A percentile compares a stretch with the other conserved stretches of the same genome.
Conservation (phyloP, 1,140 invertebrate genomes). For the Pseudomyrmex pallidus region DNA sequence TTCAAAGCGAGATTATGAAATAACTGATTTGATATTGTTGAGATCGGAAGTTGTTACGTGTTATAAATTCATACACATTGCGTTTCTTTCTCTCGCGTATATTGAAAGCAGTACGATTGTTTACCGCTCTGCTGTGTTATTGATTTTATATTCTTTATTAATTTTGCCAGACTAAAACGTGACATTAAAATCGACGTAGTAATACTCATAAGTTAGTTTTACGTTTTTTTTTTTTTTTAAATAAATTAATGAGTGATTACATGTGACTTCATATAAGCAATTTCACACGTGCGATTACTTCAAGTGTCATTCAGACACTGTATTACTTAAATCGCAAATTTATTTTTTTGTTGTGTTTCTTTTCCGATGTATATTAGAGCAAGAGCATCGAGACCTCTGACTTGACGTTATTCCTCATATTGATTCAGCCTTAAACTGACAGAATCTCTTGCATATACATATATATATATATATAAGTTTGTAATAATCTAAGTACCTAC, state of each 20-base stretch:
- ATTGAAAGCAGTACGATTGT: not conserved
- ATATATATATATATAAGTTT: constrained; percentile 41
- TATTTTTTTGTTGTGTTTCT: not conserved
- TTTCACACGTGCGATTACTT: constrained; percentile 1
- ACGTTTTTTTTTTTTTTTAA: not conserved
- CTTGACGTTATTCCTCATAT: constrained; percentile 56
- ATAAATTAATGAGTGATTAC: too few relatives aligned
- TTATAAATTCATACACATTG: not conserved
- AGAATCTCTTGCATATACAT: constrained; percentile 66
- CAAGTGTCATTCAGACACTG: constrained; percentile 19
- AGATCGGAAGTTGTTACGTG: not conserved
- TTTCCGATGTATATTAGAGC: not conserved
- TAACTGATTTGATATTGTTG: constrained; percentile 4
- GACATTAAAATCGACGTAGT: too few relatives aligned
- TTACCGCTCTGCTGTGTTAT: too few relatives aligned
- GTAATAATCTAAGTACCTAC: constrained; percentile 25
- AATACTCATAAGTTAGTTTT: constrained; percentile 10
- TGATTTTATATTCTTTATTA: not conserved
- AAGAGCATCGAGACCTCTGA: constrained; percentile 26
- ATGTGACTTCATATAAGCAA: not conserved
- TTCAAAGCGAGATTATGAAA: too few relatives aligned
- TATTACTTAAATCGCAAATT: not conserved
- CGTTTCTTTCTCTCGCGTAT: not conserved
- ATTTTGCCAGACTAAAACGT: not conserved
- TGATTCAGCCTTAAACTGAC: constrained; percentile 70